Percentiles rank a stretch among this genome's conserved stretches.
These are phyloP conservation scores for Holcopasites calliopsidis DNA, from an alignment of 1,140 invertebrate genomes.

Conservation along the genomic window DNA sequence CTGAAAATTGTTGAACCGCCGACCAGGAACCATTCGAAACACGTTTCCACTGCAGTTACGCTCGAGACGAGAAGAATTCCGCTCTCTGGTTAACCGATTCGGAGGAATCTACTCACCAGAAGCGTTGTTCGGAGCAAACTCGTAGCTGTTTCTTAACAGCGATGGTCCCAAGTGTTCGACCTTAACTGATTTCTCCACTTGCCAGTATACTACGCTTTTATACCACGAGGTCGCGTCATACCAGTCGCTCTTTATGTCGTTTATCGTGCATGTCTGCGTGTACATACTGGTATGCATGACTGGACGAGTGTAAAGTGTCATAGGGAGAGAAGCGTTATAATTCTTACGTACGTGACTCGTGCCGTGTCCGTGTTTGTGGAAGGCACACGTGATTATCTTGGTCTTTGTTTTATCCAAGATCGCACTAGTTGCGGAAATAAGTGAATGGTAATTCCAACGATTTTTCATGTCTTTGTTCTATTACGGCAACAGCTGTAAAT, in stretches of 20 bases:
- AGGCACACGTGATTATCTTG: background rate
- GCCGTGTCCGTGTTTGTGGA: background rate
- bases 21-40: background rate
- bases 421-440: background rate
- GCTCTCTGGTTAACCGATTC: too few relatives aligned
- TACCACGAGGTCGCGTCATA: slow-evolving; percentile 32
- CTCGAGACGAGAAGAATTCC: background rate
- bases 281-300: background rate
- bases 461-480: background rate
- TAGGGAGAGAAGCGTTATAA: slow-evolving; percentile 23
- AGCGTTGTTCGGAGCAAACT: background rate
- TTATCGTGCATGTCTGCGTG: too few relatives aligned
- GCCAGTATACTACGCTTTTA: slow-evolving; percentile 46
- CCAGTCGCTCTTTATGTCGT: background rate
- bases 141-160: slow-evolving; percentile 16
- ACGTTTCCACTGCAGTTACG: background rate
- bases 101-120: slow-evolving; percentile 40
- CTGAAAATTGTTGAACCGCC: background rate
- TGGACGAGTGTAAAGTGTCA: background rate
- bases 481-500: too few relatives aligned
- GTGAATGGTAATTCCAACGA: background rate
- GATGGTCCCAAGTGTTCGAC: slow-evolving; percentile 32
- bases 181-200: slow-evolving; percentile 50
- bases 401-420: slow-evolving; percentile 10
- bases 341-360: slow-evolving; percentile 1